Evolutionary conservation across 2,113 vertebrate genomes (phyloP).

Genomic region (Columba janthina): DNA sequence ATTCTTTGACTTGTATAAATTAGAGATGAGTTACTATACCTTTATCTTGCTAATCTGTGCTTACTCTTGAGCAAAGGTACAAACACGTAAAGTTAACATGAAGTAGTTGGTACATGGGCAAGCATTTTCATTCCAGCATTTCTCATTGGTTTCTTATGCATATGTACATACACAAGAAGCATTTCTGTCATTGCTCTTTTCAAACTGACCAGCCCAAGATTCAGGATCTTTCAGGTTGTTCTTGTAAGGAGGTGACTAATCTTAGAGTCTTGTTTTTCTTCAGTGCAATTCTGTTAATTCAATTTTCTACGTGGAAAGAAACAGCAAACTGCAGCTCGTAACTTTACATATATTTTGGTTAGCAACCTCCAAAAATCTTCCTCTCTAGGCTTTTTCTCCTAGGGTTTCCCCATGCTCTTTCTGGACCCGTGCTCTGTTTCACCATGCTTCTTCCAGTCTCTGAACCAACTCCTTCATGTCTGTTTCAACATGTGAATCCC

Average conservation of each 20-base stretch:
- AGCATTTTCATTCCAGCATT: not conserved
- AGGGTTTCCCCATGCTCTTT: not conserved
- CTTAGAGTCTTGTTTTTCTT: not conserved
- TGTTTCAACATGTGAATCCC: not conserved
- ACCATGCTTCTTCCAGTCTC: not conserved
- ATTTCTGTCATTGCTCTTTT: not conserved
- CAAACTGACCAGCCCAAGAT: not conserved
- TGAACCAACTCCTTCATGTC: not conserved
- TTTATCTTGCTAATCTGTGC: not conserved
- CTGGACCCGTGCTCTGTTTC: not conserved
- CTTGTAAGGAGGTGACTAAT: not conserved
- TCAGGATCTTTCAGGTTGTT: not conserved
- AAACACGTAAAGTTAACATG: not conserved
- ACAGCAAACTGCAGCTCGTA: not conserved
- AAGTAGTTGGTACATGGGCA: not conserved
- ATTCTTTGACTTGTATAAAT: not conserved
- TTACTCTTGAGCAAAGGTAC: not conserved
- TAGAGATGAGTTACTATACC: not conserved
- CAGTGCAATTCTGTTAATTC: not conserved
- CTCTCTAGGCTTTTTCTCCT: not conserved
- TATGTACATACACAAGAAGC: too few species aligned
- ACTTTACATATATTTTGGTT: not conserved
- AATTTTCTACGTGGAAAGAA: not conserved
- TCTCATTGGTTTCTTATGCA: not conserved
- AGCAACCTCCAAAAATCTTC: not conserved